Conservation (phyloP, 2,113 vertebrate genomes). For the Zeus faber region DNA sequence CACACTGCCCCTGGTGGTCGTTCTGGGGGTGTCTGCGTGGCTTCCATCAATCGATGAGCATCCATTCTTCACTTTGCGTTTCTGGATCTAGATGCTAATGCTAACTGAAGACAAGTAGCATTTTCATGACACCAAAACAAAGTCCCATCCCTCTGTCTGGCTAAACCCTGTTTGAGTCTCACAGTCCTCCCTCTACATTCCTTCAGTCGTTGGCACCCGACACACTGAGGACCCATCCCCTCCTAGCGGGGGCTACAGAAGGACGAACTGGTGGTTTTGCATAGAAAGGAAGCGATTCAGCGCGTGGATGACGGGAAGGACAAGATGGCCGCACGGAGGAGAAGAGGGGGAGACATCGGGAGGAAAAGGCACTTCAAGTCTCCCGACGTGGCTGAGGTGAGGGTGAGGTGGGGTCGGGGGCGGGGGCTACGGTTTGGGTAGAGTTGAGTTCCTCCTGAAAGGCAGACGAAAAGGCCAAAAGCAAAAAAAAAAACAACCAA, state of each 20-base stretch:
- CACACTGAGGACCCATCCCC: conserved; percentile 49
- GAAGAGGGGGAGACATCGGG: conserved; percentile 34
- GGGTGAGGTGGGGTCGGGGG: conserved; percentile 33
- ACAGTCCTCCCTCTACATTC: conserved; percentile 33
- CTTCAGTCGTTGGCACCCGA: conserved; percentile 47
- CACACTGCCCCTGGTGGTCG: neutral
- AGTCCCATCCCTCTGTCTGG: conserved; percentile 25
- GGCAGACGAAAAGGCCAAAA: conserved; percentile 33
- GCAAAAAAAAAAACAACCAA: conserved; percentile 14
- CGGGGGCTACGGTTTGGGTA: conserved; percentile 44
- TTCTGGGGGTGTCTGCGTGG: conserved; percentile 22
- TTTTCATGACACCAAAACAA: conserved; percentile 39
- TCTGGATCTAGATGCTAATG: conserved; percentile 15
- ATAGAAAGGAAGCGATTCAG: too few relatives aligned
- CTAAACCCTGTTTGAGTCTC: conserved; percentile 33
- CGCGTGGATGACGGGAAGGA: conserved; percentile 3
- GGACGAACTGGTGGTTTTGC: too few relatives aligned
- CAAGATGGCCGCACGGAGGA: neutral
- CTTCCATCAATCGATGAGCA: conserved; percentile 28
- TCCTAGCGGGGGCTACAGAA: too few relatives aligned
- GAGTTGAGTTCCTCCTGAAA: conserved; percentile 32
- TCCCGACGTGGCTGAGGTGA: conserved; percentile 52
- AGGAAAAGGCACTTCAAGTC: conserved; percentile 88
- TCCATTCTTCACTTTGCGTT: conserved; percentile 32
- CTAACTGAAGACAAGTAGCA: conserved; percentile 68